Evolutionary conservation across 2,113 vertebrate species (phyloP), one percentile per base, ranked within the genome.

Genomic region (Emberiza fucata): DNA sequence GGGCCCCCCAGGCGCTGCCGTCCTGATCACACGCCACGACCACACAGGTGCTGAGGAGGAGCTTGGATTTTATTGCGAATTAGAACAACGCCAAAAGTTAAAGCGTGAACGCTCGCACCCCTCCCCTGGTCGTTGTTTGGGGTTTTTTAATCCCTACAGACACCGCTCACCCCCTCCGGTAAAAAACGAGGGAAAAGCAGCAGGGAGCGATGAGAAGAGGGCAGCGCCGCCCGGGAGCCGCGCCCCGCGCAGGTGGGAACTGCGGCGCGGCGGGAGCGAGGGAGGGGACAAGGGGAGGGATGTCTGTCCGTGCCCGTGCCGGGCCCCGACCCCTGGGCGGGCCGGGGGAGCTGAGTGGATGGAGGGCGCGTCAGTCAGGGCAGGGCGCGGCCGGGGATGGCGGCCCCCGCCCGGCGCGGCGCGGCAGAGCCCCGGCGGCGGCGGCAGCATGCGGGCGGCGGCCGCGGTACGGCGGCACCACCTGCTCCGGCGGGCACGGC

Each of bases 191-290:
- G 42, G 0, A 6, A 65, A 73, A 0, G 10, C 50, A 16, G 3
- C n/a, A 4, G 4, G 9, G 28, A 4, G 2, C 0, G 13, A 1
- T 2, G 31, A 4, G 9, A 11, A 12, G 4, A 19, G 14, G 11
- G 8, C 77, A 0, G 20, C 14, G 5, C 39, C 5, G 24, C 28
- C 4, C 31, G 17, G 50, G 3, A 68, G 12, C 73, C 10, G 4
- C 0, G 14, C 3, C 5, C 47, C 25, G 9, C 35, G 3, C 21
- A 73, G 76, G 53, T 79, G 69, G 64, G 29, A 7, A 7, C 24
- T 0, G 0, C 3, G 1, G 27, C 33, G 8, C 2, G 27, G 76
- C 42, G 82, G 81, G 82, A 14, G 10, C 5, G 29, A 24, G 57
- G 54, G 37, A 42, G 39, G 68, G 19, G 54, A n/a, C 48, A 8